Conservation (phyloP, 2,113 vertebrate species). For the Nesogale talazaci region DNA sequence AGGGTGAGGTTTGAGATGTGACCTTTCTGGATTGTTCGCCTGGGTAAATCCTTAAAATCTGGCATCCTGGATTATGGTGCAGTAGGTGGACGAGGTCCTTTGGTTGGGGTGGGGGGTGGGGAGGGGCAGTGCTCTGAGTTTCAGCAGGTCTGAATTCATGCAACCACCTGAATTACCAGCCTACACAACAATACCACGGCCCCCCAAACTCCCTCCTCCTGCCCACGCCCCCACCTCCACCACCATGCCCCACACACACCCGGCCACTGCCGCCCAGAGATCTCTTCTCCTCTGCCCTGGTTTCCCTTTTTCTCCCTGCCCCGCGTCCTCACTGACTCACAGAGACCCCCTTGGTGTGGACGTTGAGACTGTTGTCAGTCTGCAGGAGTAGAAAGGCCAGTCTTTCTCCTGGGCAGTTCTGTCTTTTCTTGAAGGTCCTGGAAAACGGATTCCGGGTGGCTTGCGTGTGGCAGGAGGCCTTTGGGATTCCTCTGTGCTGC, state of each 20-base stretch:
- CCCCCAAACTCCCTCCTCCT: accelerated
- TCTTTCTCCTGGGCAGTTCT: too few species aligned
- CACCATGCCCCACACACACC: not conserved
- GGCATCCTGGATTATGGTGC: not conserved
- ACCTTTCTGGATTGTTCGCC: not conserved
- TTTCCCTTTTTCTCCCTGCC: too few species aligned
- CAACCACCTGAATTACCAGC: accelerated
- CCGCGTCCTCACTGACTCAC: too few species aligned
- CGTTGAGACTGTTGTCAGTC: too few species aligned
- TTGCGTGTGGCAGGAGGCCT: too few species aligned
- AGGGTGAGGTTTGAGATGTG: not conserved
- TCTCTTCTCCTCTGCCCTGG: not conserved
- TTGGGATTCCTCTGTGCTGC: too few species aligned
- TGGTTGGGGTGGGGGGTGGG: too few species aligned
- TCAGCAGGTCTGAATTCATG: accelerated
- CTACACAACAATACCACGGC: not conserved
- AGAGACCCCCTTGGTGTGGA: too few species aligned
- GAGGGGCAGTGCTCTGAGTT: not conserved
- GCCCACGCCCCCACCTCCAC: accelerated
- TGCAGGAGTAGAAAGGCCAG: too few species aligned
- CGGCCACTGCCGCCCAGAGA: not conserved
- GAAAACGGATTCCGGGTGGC: too few species aligned
- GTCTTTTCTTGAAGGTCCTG: too few species aligned
- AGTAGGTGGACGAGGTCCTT: not conserved
- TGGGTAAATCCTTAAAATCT: not conserved